Percentiles rank a stretch among this genome's conserved stretches.
These are phyloP conservation scores for Nipponia nippon DNA, from an alignment of 2,113 vertebrate species.

Conservation along the genomic window DNA sequence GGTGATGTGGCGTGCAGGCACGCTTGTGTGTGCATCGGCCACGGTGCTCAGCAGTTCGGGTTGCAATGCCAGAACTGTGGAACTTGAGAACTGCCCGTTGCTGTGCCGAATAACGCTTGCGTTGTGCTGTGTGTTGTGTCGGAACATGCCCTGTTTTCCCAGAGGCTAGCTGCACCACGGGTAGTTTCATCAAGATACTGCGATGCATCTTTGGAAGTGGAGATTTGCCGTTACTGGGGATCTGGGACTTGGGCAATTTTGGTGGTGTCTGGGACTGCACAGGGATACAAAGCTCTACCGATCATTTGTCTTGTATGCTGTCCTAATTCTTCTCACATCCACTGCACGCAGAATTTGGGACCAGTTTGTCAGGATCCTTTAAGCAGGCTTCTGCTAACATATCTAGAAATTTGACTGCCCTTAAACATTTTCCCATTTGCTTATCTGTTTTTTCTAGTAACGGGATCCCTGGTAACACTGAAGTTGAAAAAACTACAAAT, in stretches of 20 bases:
- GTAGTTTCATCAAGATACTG: neutral
- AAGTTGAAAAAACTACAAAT: neutral
- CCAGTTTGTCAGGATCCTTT: neutral
- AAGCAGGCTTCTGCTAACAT: neutral
- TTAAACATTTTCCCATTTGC: neutral
- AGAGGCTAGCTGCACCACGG: neutral
- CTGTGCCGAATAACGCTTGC: rapidly evolving
- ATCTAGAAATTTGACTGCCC: neutral
- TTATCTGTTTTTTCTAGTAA: neutral
- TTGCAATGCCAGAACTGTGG: neutral
- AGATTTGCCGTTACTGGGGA: neutral
- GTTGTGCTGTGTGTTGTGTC: rapidly evolving
- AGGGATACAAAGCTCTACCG: neutral
- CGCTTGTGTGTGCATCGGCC: rapidly evolving
- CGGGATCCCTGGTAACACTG: neutral
- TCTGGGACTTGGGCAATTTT: neutral
- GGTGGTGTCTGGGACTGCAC: neutral
- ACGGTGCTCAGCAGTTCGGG: neutral
- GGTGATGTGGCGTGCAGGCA: rapidly evolving
- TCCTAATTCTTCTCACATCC: neutral
- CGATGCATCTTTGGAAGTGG: neutral
- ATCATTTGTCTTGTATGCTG: rapidly evolving
- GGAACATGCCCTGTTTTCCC: neutral
- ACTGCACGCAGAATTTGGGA: rapidly evolving
- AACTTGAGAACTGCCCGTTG: rapidly evolving